These are phyloP conservation scores for Hycleus cichorii DNA, from an alignment of 1,140 invertebrate species.

Conservation along the genomic window DNA sequence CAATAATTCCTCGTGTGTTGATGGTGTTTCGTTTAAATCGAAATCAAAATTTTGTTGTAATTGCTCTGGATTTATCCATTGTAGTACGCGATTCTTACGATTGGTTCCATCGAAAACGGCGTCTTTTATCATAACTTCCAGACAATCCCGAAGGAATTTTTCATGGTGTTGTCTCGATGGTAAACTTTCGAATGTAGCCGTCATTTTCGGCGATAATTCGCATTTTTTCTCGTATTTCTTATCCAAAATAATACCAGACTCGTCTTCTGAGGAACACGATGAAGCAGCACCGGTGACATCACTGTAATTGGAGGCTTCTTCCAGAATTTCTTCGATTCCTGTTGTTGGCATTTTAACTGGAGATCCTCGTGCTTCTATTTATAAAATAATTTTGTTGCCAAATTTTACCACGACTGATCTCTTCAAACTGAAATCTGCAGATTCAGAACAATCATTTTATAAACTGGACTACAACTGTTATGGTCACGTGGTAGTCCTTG, in stretches of 20 bases:
- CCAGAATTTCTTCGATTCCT: constrained; percentile 11
- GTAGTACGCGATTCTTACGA: constrained; percentile 61
- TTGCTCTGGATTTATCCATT: constrained; percentile 64
- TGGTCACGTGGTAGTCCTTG: constrained; percentile 18
- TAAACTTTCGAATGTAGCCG: constrained; percentile 41
- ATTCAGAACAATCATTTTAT: constrained; percentile 9
- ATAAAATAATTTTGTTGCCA: no score
- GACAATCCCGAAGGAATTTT: constrained; percentile 58
- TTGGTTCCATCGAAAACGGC: constrained; percentile 68
- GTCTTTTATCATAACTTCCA: constrained; percentile 63
- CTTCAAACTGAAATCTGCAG: no score
- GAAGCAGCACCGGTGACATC: constrained; percentile 10
- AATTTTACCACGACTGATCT: constrained; percentile 20
- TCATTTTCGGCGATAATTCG: no score
- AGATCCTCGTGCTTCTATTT: constrained; percentile 14
- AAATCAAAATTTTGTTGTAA: constrained; percentile 60
- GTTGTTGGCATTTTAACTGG: constrained; percentile 16
- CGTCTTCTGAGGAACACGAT: constrained; percentile 25
- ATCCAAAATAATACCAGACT: background rate
- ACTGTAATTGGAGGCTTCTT: constrained; percentile 26
- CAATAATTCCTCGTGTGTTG: constrained; percentile 60
- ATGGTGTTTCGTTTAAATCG: constrained; percentile 49
- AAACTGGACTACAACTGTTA: constrained; percentile 14
- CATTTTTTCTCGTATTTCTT: no score
- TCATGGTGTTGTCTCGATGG: constrained; percentile 56